Evolutionary conservation across 2,797 vertebrate genomes (phyloP), one percentile per base, ranked within the genome.

Genomic region (Avahi laniger): DNA sequence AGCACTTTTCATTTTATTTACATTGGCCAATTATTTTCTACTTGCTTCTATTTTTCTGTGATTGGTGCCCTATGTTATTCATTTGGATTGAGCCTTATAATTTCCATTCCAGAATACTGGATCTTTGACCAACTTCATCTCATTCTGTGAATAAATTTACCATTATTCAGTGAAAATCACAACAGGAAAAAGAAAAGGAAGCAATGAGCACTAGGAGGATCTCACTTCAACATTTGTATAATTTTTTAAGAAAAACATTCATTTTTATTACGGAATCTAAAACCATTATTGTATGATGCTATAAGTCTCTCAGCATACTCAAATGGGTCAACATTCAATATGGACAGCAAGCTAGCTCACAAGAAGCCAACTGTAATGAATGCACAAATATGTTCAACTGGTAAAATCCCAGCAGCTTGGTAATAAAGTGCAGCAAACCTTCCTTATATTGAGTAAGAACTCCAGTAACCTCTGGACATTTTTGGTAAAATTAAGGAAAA

Each of bases 401-500:
- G 89, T 61, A 38, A 86, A 84, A 69, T 67, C 24, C 94, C 48
- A 97, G 97, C 92, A 97, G 97, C 80, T 61, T 76, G 92, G 93
- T 80, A 75, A 80, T 73, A 88, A 88, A 97, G 78, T 90, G 84
- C 93, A 96, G 97, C 69, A 92, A 97, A 76, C 93, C 73, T 97
- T 87, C 96, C 94, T 98, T 97, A 95, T 75, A 83, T 33, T 91
- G 72, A 87, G 1, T 69, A 76, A 94, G 94, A 81, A 5, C 94
- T 95, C 69, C 78, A 94, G 92, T 82, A 92, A 96, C 43, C 69
- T 94, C 97, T 94, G 97, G 98, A 96, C 79, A 97, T 89, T 97
- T 97, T 97, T 98, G 97, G 96, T 98, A 96, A 97, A 96, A 69
- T 80, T 95, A 94, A 96, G 48, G 67, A 91, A 96, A 97, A 95